These are phyloP conservation scores for Salarias fasciatus DNA, from an alignment of 2,797 vertebrate genomes.

Conservation along the genomic window DNA sequence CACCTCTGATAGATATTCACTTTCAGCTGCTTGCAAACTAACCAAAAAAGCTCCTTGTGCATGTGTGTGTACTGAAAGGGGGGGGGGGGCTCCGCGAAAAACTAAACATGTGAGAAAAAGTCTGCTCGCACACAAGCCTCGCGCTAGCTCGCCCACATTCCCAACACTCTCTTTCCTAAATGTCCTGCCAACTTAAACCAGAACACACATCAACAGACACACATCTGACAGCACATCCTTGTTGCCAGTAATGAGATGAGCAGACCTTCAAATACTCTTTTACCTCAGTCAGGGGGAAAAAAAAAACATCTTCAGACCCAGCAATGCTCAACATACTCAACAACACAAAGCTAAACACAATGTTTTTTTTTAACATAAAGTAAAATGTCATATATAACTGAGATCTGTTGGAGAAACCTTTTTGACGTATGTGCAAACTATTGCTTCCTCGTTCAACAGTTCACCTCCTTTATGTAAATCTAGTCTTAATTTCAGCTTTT, in stretches of 20 bases:
- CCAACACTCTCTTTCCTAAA: slow-evolving; percentile 59
- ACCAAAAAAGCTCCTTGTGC: slow-evolving; percentile 25
- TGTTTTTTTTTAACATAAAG: no score
- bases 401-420: no score
- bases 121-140: slow-evolving; percentile 32
- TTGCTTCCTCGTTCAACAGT: no score
- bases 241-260: slow-evolving; percentile 60
- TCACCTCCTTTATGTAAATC: no score
- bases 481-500: no score
- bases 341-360: no score
- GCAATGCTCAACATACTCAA: not conserved
- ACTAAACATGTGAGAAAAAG: slow-evolving; percentile 54
- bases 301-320: not conserved
- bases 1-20: slow-evolving; percentile 44
- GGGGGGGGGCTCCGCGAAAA: slow-evolving; percentile 21
- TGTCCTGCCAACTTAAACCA: slow-evolving; percentile 65
- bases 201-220: slow-evolving; percentile 30
- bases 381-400: no score
- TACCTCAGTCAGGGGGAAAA: slow-evolving; percentile 26
- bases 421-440: no score
- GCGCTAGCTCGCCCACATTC: slow-evolving; percentile 43
- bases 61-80: slow-evolving; percentile 11
- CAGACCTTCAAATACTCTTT: slow-evolving; percentile 54
- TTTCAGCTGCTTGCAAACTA: slow-evolving; percentile 22
- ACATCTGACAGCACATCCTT: slow-evolving; percentile 43